These are phyloP conservation scores for Scaptomyza montana DNA, from an alignment of 1,140 invertebrate species.

Conservation along the genomic window DNA sequence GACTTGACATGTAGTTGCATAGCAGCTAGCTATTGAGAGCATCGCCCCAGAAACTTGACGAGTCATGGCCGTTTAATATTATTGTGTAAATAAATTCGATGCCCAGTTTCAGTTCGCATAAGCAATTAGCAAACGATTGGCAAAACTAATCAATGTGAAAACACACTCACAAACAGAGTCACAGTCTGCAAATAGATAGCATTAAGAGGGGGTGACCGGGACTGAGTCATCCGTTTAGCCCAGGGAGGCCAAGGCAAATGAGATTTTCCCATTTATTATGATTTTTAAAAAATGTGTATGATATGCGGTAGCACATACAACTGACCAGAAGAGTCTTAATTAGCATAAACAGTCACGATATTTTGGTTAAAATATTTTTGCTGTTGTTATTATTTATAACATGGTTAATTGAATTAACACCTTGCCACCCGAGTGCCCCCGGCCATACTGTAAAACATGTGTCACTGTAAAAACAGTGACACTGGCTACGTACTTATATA, in stretches of 20 bases:
- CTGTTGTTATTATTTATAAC: slow-evolving; percentile 73
- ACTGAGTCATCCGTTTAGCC: slow-evolving; percentile 14
- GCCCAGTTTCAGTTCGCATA: slow-evolving; percentile 25
- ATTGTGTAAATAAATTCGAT: slow-evolving; percentile 27
- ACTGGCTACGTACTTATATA: not conserved
- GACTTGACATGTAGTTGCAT: slow-evolving; percentile 17
- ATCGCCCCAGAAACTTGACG: slow-evolving; percentile 27
- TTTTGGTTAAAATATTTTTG: slow-evolving; percentile 66
- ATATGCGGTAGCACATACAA: slow-evolving; percentile 12
- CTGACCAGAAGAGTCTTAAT: slow-evolving; percentile 49
- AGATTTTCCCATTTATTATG: slow-evolving; percentile 23
- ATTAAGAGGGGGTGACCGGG: not conserved
- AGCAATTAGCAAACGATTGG: slow-evolving; percentile 67
- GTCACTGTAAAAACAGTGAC: slow-evolving; percentile 48
- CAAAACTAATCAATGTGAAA: slow-evolving; percentile 58
- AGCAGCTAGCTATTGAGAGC: slow-evolving; percentile 28
- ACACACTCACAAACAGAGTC: too few species aligned
- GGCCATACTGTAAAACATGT: slow-evolving; percentile 41
- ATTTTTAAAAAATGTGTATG: not conserved
- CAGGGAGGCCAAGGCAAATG: slow-evolving; percentile 15
- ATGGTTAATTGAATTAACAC: slow-evolving; percentile 80
- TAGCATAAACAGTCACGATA: slow-evolving; percentile 80
- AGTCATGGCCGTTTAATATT: slow-evolving; percentile 37
- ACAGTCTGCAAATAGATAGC: slow-evolving; percentile 20
- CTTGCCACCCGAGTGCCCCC: slow-evolving; percentile 20